Percentiles rank a stretch among this genome's conserved stretches.
Conservation (phyloP, 2,113 vertebrate species). For the Philantomba maxwellii region DNA sequence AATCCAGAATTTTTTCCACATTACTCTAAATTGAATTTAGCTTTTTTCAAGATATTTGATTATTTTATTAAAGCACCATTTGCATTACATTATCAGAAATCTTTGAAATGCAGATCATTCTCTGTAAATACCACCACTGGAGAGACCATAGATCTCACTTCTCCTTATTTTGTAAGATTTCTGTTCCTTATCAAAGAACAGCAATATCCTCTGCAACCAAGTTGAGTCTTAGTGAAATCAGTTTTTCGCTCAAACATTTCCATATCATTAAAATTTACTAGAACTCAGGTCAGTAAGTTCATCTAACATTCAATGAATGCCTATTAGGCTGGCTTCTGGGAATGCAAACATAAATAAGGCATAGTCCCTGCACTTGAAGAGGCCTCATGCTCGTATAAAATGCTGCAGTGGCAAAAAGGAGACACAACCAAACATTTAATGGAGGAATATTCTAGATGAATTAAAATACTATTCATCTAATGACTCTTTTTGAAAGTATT, state of each 20-base stretch:
- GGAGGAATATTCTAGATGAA: background rate
- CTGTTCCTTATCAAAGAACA: background rate
- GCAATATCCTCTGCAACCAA: background rate
- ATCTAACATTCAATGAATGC: background rate
- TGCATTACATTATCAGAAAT: background rate
- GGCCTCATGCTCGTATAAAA: background rate
- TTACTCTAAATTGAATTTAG: background rate
- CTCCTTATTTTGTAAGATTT: background rate
- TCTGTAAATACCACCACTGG: background rate
- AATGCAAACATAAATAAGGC: background rate
- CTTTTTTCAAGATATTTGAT: background rate
- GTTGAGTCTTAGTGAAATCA: background rate
- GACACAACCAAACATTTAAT: background rate
- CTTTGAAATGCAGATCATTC: background rate
- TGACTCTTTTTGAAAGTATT: background rate
- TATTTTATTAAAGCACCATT: background rate
- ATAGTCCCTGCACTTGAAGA: background rate
- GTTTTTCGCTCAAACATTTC: background rate
- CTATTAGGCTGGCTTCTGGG: background rate
- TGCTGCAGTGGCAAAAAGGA: background rate
- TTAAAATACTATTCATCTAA: background rate
- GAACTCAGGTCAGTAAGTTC: background rate
- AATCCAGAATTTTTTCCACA: background rate
- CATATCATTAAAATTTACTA: constrained; percentile 11
- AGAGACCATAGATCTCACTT: background rate